These are phyloP conservation scores for Microcaecilia unicolor DNA, from an alignment of 2,797 vertebrate genomes.

Conservation along the genomic window DNA sequence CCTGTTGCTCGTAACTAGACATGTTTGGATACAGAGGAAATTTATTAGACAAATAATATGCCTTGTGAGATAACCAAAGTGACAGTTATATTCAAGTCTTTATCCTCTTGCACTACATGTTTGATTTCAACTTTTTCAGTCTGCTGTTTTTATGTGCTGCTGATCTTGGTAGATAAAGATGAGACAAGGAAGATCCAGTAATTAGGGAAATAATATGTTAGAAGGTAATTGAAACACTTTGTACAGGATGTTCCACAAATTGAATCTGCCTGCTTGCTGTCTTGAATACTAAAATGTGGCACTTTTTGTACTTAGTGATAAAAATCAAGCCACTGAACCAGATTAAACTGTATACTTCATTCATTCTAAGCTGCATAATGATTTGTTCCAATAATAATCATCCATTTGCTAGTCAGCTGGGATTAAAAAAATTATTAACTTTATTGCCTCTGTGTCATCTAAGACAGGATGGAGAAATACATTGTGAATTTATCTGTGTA, in stretches of 20 bases:
- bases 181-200: conserved; percentile 26
- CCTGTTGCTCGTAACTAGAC: no score
- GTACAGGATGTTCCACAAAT: conserved; percentile 33
- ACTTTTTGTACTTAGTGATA: conserved; percentile 20
- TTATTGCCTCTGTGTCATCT: no score
- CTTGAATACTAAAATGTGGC: conserved; percentile 13
- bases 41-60: no score
- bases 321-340: conserved; percentile 29
- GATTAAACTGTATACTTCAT: conserved; percentile 15
- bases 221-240: conserved; percentile 30
- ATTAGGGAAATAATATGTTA: conserved; percentile 25
- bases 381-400: conserved; percentile 28
- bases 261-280: conserved; percentile 28
- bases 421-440: no score
- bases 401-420: conserved; percentile 29
- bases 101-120: conserved; percentile 1
- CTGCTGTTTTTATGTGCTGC: conserved; percentile 17
- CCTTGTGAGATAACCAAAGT: no score
- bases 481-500: no score
- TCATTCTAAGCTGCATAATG: conserved; percentile 22
- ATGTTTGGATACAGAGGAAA: no score
- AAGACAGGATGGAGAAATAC: no score
- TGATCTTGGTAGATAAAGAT: conserved; percentile 27
- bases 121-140: conserved; percentile 16
- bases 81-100: conserved; percentile 24